These are phyloP conservation scores for Axea sp. DNA, from an alignment of 2,888 invertebrate genomes.

Conservation along the genomic window DNA sequence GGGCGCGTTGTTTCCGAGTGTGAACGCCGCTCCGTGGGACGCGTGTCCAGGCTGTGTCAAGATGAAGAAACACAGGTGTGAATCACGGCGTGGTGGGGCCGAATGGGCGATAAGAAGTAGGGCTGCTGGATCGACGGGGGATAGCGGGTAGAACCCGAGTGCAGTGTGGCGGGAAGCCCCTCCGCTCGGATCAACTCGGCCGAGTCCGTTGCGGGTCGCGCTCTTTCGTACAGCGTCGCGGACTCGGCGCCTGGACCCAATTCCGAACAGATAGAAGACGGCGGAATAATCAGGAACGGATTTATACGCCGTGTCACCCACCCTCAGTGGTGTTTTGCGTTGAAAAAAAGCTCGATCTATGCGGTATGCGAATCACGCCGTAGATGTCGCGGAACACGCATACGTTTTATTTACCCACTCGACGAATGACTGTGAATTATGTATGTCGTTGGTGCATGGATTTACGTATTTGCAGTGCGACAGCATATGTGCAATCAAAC, in stretches of 20 bases:
- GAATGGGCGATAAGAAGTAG: conserved; percentile 79
- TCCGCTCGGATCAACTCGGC: conserved; percentile 40
- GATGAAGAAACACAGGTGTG: conserved; percentile 78
- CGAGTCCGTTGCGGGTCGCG: conserved; percentile 4
- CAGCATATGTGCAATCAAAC: conserved; percentile 6
- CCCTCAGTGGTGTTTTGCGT: conserved; percentile 3
- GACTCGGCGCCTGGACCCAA: conserved; percentile 46
- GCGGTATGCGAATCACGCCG: background rate
- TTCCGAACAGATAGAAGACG: conserved; percentile 36
- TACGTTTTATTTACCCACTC: conserved; percentile 9
- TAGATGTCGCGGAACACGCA: conserved; percentile 8
- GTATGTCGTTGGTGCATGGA: conserved; percentile 7
- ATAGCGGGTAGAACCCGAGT: conserved; percentile 36
- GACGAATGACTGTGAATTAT: conserved; percentile 16
- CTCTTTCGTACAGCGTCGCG: background rate
- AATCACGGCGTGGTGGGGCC: conserved; percentile 78
- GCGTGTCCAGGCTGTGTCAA: conserved; percentile 63
- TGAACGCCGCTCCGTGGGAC: conserved; percentile 63
- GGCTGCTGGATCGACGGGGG: conserved; percentile 60
- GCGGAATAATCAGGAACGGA: conserved; percentile 34
- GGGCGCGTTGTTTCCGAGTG: conserved; percentile 45
- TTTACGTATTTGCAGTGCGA: background rate
- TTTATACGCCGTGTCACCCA: conserved; percentile 18
- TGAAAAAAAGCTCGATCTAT: background rate
- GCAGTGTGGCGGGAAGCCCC: conserved; percentile 37